These are phyloP conservation scores for Propsilocerus akamusi DNA, from an alignment of 1,140 invertebrate species.

Conservation along the genomic window DNA sequence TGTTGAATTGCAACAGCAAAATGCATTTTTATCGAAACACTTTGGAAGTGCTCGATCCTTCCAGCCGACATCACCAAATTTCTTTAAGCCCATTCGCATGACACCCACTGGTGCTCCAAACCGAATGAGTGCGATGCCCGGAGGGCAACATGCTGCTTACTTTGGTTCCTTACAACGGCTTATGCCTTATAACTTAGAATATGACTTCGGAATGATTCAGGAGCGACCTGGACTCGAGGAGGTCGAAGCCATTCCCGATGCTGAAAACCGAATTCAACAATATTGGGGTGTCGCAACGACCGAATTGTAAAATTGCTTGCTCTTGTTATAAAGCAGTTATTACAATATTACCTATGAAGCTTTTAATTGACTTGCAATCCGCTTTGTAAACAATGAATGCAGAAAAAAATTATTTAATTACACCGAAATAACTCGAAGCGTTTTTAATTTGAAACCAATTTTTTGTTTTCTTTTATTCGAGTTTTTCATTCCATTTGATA, in stretches of 20 bases:
- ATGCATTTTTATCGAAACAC: conserved; percentile 46
- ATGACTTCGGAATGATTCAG: conserved; percentile 63
- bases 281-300: conserved; percentile 76
- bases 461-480: too few relatives aligned
- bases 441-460: too few relatives aligned
- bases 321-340: too few relatives aligned
- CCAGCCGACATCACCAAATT: conserved; percentile 28
- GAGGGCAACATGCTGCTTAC: conserved; percentile 66
- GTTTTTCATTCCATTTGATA: too few relatives aligned
- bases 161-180: conserved; percentile 64
- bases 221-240: conserved; percentile 37
- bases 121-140: conserved; percentile 28
- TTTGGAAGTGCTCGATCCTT: conserved; percentile 63
- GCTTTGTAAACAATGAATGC: too few relatives aligned
- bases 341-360: too few relatives aligned
- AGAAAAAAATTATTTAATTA: too few relatives aligned
- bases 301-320: conserved; percentile 52
- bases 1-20: conserved; percentile 10
- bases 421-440: too few relatives aligned
- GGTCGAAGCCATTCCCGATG: conserved; percentile 24
- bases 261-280: conserved; percentile 62
- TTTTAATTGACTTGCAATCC: too few relatives aligned
- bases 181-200: conserved; percentile 70
- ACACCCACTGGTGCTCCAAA: conserved; percentile 25
- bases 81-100: conserved; percentile 12